Evolutionary conservation across 2,888 invertebrate genomes (phyloP), one percentile per base, ranked within the genome.

Genomic region (Oligia latruncula): DNA sequence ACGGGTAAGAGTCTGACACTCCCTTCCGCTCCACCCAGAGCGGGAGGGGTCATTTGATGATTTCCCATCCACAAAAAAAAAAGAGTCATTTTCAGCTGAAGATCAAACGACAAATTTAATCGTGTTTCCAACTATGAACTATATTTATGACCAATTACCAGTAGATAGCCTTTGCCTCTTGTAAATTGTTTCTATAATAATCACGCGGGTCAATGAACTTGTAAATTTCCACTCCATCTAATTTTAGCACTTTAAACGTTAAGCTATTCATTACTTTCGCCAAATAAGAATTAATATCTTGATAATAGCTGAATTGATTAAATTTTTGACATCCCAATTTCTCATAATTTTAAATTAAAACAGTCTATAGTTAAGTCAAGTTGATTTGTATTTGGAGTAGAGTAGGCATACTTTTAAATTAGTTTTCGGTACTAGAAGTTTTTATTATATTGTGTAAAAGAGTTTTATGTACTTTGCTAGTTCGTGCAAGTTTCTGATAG

Each of bases 141-240:
- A 55, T 49, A 75, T 77, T 64, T 67, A 77, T 64, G 20, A 35
- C 70, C 46, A 35, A 46, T 46, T 20, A 58, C 43, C 43, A 43
- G 43, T 3, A n/a, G n/a, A n/a, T n/a, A 73, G 35, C 55, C 23
- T 71, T 75, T 68, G 11, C 29, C 40, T 49, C 55, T 55, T 9
- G 43, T 29, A 74, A 46, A 74, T 76, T 74, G 65, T 74, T 68
- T 13, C 43, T 52, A 29, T 66, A 35, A 66, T 64, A 78, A 68
- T 75, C n/a, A 67, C 40, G 64, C 77, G 74, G 83, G 78, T 79
- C 81, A 86, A 77, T 86, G 77, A 83, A 72, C 75, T 71, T 40
- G 29, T 71, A 23, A 52, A 71, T 68, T 75, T 83, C 81, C 84
- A 49, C 49, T 68, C 77, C 43, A 55, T 64, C 46, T 62, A 79